These are phyloP conservation scores for Leptogaster cylindrica DNA, from an alignment of 2,888 invertebrate genomes.

Conservation along the genomic window DNA sequence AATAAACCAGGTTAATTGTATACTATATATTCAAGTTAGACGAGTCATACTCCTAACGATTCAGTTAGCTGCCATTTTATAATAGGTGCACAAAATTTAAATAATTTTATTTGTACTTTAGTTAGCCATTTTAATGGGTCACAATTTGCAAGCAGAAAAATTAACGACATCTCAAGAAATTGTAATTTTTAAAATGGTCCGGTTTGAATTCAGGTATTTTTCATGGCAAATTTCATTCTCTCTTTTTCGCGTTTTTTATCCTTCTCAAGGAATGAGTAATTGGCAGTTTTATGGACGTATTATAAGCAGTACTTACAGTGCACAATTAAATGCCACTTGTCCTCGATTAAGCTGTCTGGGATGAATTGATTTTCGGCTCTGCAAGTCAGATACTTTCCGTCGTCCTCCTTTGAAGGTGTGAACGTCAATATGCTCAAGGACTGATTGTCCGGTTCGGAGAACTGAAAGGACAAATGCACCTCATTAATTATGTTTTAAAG, in stretches of 20 bases:
- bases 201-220: neutral
- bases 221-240: neutral
- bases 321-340: conserved; percentile 85
- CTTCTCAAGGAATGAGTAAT: too few species aligned
- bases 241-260: conserved; percentile 25
- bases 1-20: too few species aligned
- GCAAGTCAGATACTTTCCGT: conserved; percentile 88
- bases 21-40: too few species aligned
- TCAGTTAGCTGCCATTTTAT: conserved; percentile 24
- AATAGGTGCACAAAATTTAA: neutral
- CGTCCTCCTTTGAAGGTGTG: conserved; percentile 84
- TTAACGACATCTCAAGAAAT: conserved; percentile 1
- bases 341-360: conserved; percentile 81
- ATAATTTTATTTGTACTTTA: conserved; percentile 18
- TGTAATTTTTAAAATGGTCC: neutral
- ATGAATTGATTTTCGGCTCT: conserved; percentile 87
- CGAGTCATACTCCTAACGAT: too few species aligned
- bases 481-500: too few species aligned
- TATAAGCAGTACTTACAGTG: conserved; percentile 74
- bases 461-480: conserved; percentile 63
- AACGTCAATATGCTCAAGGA: conserved; percentile 83
- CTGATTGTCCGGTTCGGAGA: conserved; percentile 80
- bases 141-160: conserved; percentile 21
- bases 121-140: conserved; percentile 12
- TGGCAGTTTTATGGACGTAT: too few species aligned